Evolutionary conservation across 2,113 vertebrate species (phyloP).

Genomic region (Cranoglanis bouderius): DNA sequence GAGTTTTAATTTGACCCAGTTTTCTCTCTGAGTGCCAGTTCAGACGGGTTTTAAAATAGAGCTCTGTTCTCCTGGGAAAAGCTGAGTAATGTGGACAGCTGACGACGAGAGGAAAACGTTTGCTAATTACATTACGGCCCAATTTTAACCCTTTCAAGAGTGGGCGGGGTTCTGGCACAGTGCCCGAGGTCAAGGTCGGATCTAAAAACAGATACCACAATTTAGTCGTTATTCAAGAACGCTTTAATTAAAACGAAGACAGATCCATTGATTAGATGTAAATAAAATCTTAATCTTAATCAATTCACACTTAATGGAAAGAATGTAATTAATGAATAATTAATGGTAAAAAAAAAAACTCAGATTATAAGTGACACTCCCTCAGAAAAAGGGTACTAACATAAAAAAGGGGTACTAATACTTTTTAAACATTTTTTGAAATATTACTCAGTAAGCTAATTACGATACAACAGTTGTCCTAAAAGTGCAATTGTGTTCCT

Average conservation of each 20-base stretch:
- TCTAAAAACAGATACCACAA: background rate
- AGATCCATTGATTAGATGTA: background rate
- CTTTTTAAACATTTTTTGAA: background rate
- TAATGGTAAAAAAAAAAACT: background rate
- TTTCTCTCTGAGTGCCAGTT: background rate
- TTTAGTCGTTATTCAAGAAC: background rate
- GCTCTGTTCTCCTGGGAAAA: background rate
- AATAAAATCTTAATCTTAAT: background rate
- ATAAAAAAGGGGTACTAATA: background rate
- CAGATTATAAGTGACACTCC: too few relatives aligned
- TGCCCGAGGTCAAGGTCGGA: background rate
- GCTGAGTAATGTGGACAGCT: background rate
- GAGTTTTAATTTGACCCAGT: background rate
- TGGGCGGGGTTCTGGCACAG: background rate
- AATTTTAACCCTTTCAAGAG: background rate
- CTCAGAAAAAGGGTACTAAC: background rate
- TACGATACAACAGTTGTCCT: background rate
- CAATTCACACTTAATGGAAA: background rate
- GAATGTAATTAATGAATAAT: background rate
- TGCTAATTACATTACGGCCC: background rate
- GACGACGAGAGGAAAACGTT: background rate
- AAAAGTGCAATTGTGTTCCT: background rate
- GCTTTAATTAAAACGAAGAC: background rate
- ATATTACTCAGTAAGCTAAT: background rate
- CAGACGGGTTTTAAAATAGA: background rate